Conservation (phyloP, 2,113 vertebrate genomes). For the Alexandromys fortis region DNA sequence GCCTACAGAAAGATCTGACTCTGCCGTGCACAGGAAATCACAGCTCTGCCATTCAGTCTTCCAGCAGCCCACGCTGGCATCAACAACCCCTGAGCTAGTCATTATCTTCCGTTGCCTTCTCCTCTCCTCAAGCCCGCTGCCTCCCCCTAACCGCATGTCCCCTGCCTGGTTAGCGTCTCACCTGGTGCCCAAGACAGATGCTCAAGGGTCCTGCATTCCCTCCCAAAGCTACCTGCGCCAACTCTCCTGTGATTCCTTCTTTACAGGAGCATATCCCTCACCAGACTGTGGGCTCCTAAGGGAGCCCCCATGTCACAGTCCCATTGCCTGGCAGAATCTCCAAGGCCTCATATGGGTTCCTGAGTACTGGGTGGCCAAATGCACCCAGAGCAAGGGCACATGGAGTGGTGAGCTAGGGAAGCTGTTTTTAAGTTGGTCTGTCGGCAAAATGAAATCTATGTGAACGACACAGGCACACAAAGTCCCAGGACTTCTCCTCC, state of each 20-base stretch:
- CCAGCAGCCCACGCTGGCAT: background rate
- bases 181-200: background rate
- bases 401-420: background rate
- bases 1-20: constrained; percentile 45
- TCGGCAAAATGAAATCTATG: background rate
- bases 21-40: constrained; percentile 56
- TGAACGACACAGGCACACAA: background rate
- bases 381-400: background rate
- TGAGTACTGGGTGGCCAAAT: background rate
- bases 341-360: background rate
- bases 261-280: background rate
- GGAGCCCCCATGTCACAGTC: background rate
- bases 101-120: background rate
- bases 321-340: background rate
- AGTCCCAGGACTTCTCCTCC: background rate
- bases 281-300: background rate
- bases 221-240: background rate
- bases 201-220: background rate
- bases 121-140: background rate
- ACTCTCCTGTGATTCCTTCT: background rate
- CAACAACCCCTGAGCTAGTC: constrained; percentile 11
- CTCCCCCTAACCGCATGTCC: background rate
- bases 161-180: background rate
- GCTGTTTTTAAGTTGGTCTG: background rate
- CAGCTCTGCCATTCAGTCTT: constrained; percentile 44